A percentile compares a stretch with the other conserved stretches of the same genome.
These are phyloP conservation scores for Drosophila arawakana DNA, from an alignment of 1,140 invertebrate species.

Conservation along the genomic window DNA sequence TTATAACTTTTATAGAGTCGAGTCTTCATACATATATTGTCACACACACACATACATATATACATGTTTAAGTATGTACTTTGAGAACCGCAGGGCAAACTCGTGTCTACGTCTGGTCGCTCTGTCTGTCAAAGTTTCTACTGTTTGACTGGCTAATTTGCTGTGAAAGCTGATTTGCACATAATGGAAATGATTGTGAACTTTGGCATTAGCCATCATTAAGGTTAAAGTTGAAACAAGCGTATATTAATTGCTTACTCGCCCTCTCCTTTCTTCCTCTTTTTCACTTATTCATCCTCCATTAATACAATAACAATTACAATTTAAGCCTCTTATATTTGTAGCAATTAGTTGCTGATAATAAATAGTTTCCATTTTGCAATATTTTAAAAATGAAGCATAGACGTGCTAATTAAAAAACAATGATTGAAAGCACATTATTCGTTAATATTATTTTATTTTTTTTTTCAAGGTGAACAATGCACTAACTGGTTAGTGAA, in stretches of 20 bases:
- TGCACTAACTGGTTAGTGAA: too few species aligned
- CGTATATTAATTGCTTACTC: constrained; percentile 50
- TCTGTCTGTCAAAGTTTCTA: constrained; percentile 67
- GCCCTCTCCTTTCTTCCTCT: neutral
- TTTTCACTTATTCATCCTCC: neutral
- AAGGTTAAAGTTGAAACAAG: constrained; percentile 38
- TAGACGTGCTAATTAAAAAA: too few species aligned
- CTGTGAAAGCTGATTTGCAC: constrained; percentile 79
- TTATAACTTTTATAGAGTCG: constrained; percentile 68
- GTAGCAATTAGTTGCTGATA: neutral
- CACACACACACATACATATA: constrained; percentile 38
- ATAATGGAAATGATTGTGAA: constrained; percentile 58
- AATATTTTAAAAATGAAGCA: too few species aligned
- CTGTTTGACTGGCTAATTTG: constrained; percentile 78
- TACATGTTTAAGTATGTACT: constrained; percentile 40
- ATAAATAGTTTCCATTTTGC: neutral
- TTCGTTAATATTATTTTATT: too few species aligned
- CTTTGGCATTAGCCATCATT: constrained; percentile 16
- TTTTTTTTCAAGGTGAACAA: too few species aligned
- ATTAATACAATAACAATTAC: constrained; percentile 1
- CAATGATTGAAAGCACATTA: too few species aligned
- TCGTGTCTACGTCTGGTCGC: constrained; percentile 43
- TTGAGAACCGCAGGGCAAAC: constrained; percentile 55
- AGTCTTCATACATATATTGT: constrained; percentile 2
- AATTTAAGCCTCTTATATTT: neutral